These are phyloP conservation scores for Rotaria magnacalcarata DNA, from an alignment of 2,888 invertebrate species.

Conservation along the genomic window DNA sequence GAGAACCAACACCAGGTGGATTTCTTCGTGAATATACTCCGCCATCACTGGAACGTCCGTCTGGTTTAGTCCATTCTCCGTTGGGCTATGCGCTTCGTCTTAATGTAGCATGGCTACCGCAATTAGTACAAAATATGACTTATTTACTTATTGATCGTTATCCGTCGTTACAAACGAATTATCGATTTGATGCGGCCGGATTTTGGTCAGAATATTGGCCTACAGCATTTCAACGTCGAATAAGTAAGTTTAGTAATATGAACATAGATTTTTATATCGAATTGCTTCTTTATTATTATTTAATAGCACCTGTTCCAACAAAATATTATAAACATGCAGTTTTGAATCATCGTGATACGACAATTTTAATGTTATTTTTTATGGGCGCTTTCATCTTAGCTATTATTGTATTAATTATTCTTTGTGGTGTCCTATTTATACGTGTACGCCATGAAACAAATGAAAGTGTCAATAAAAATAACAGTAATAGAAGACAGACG, in stretches of 20 bases:
- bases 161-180: conserved; percentile 38
- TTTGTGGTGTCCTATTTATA: neutral
- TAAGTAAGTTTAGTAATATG: neutral
- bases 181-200: conserved; percentile 44
- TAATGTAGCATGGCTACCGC: conserved; percentile 41
- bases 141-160: conserved; percentile 42
- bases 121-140: conserved; percentile 40
- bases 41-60: neutral
- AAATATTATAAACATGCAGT: conserved; percentile 20
- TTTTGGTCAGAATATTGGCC: conserved; percentile 46
- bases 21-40: neutral
- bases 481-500: neutral
- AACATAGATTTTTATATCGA: neutral
- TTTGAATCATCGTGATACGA: conserved; percentile 27
- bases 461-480: neutral
- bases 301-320: conserved; percentile 13
- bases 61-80: neutral
- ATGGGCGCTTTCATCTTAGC: neutral
- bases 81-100: conserved; percentile 10
- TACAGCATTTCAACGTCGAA: neutral
- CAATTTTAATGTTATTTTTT: conserved; percentile 11
- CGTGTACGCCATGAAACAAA: neutral
- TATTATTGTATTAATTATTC: neutral
- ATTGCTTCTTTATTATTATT: neutral
- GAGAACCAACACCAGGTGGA: conserved; percentile 22